A percentile compares a stretch with the other conserved stretches of the same genome.
Evolutionary conservation across 1,140 invertebrate species (phyloP).

Genomic region (Formica exsecta): DNA sequence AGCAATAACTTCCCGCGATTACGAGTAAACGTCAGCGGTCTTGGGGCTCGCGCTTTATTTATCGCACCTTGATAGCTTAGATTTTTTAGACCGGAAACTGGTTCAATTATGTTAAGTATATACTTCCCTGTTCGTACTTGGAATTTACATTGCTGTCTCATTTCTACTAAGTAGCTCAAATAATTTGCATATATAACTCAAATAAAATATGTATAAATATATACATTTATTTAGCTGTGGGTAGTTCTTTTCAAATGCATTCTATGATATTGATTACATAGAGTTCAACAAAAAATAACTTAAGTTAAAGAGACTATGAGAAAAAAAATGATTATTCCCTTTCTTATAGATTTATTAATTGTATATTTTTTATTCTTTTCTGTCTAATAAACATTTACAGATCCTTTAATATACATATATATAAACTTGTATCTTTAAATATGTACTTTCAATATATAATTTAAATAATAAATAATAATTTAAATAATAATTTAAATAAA

Average conservation of each 20-base stretch:
- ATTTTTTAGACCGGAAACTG: background rate
- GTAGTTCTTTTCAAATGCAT: background rate
- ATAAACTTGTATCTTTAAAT: background rate
- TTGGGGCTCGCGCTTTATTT: background rate
- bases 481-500: too few relatives aligned
- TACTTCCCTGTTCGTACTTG: background rate
- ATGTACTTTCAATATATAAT: background rate
- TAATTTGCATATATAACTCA: background rate
- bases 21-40: background rate
- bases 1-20: constrained; percentile 5
- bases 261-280: background rate
- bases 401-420: background rate
- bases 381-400: background rate
- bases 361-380: background rate
- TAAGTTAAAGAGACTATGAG: too few relatives aligned
- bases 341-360: constrained; percentile 1
- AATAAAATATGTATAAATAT: background rate
- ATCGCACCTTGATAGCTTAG: background rate
- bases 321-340: too few relatives aligned
- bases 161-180: background rate
- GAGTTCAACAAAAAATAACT: too few relatives aligned
- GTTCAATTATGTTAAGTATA: background rate
- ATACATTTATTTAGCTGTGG: background rate
- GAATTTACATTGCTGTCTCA: background rate
- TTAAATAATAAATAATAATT: too few relatives aligned